A percentile compares a stretch with the other conserved stretches of the same genome.
Conservation (phyloP, 2,113 vertebrate genomes). For the Marmota monax region DNA sequence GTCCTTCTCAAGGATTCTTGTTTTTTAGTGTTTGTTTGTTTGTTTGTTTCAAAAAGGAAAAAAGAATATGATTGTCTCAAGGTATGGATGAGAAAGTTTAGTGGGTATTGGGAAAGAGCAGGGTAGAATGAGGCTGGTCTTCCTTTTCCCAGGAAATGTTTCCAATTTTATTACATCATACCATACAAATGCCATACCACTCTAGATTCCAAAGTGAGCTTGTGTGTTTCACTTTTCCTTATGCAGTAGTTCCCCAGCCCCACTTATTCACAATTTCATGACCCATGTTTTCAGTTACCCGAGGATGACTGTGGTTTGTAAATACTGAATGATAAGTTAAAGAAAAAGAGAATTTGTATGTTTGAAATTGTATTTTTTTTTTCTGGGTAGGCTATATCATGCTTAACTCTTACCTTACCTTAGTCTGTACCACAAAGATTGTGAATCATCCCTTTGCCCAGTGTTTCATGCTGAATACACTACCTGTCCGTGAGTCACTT, state of each 20-base stretch:
- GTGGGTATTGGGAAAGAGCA: neutral
- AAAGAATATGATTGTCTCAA: neutral
- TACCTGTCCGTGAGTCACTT: neutral
- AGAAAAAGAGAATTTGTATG: neutral
- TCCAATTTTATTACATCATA: neutral
- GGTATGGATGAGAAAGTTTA: neutral
- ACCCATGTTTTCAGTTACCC: neutral
- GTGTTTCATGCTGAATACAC: neutral
- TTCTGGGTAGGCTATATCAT: neutral
- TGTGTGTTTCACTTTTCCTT: neutral
- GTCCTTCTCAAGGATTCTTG: neutral
- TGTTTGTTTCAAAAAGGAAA: slow-evolving; percentile 6
- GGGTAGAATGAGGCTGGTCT: neutral
- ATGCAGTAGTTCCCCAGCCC: neutral
- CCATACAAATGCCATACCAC: neutral
- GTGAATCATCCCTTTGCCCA: neutral
- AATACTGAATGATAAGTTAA: no score
- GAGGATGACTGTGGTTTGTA: neutral
- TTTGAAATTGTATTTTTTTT: neutral
- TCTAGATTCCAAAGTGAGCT: neutral
- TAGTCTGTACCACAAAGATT: no score
- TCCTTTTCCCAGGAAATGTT: neutral
- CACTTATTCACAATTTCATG: neutral
- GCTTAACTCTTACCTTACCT: neutral
- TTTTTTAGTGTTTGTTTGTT: neutral